Evolutionary conservation across 2,888 invertebrate genomes (phyloP).

Genomic region (Hypselothyrea guttata): DNA sequence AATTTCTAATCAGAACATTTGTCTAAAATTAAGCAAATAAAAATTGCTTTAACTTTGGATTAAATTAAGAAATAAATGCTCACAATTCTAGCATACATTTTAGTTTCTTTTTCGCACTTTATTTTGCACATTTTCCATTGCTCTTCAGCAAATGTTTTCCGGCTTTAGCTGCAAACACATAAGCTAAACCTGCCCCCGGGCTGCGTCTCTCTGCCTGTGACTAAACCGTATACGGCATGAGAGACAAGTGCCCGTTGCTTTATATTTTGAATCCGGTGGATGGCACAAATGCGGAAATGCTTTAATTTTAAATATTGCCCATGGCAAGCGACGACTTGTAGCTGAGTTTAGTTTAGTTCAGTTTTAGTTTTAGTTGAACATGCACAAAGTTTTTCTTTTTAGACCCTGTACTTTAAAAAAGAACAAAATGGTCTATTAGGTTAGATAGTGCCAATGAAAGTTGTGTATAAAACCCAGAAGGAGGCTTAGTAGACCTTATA

Average conservation of each 20-base stretch:
- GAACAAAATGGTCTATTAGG: too few species aligned
- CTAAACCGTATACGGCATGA: slow-evolving; percentile 3
- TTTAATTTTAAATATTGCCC: slow-evolving; percentile 53
- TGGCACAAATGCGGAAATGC: slow-evolving; percentile 50
- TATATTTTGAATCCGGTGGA: slow-evolving; percentile 29
- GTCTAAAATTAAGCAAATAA: too few species aligned
- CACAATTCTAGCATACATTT: not conserved
- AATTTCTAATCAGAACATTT: too few species aligned
- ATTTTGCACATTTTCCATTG: slow-evolving; percentile 7
- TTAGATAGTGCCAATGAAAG: too few species aligned
- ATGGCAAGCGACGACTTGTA: slow-evolving; percentile 29
- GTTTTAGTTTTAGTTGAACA: slow-evolving; percentile 16
- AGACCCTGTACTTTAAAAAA: too few species aligned
- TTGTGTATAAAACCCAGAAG: too few species aligned
- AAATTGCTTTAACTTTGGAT: too few species aligned
- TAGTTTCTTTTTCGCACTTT: not conserved
- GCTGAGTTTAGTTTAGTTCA: slow-evolving; percentile 20
- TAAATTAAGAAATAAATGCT: too few species aligned
- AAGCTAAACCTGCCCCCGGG: slow-evolving; percentile 16
- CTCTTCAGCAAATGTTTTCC: slow-evolving; percentile 60
- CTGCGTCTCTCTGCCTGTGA: slow-evolving; percentile 2
- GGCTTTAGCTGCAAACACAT: slow-evolving; percentile 29
- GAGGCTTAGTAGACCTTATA: too few species aligned
- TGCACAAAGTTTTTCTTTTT: too few species aligned
- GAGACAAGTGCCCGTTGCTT: slow-evolving; percentile 18